Percentiles rank a stretch among this genome's conserved stretches.
These are phyloP conservation scores for Fistularia commersonii DNA, from an alignment of 2,797 vertebrate genomes.

Conservation along the genomic window DNA sequence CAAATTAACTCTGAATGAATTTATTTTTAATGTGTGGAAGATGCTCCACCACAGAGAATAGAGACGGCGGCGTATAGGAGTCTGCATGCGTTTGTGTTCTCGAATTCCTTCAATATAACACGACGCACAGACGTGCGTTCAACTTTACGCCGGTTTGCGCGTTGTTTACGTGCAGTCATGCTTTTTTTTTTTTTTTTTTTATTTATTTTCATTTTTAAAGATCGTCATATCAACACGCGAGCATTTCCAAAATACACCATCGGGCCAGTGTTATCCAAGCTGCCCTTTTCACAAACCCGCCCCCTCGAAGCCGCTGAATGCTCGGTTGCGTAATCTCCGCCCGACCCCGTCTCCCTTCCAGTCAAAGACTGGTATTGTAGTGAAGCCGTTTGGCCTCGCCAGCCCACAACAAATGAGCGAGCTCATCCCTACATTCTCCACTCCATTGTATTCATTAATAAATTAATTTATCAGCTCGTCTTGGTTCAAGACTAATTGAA, in stretches of 20 bases:
- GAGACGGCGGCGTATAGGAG: slow-evolving; percentile 6
- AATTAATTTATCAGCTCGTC: slow-evolving; percentile 76
- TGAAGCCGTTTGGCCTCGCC: slow-evolving; percentile 50
- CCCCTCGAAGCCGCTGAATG: slow-evolving; percentile 8
- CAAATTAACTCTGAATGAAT: slow-evolving; percentile 82
- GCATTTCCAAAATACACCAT: background rate
- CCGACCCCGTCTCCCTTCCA: slow-evolving; percentile 29
- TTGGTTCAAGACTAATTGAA: slow-evolving; percentile 79
- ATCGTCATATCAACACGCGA: too few species aligned
- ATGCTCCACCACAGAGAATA: slow-evolving; percentile 66
- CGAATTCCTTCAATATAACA: slow-evolving; percentile 6
- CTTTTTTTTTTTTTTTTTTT: background rate
- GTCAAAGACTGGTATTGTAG: slow-evolving; percentile 44
- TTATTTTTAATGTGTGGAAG: slow-evolving; percentile 79
- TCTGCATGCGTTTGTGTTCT: slow-evolving; percentile 14
- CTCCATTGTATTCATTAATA: slow-evolving; percentile 77
- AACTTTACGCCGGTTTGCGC: too few species aligned
- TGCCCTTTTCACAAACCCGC: slow-evolving; percentile 3
- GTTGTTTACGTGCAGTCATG: background rate
- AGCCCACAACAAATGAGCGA: slow-evolving; percentile 61
- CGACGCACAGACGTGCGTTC: too few species aligned
- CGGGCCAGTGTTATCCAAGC: slow-evolving; percentile 5
- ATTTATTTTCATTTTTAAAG: too few species aligned
- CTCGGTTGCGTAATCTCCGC: slow-evolving; percentile 33
- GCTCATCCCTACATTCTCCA: slow-evolving; percentile 64